Base-by-base conservation (phyloP, 2,888 invertebrate genomes). In the Sphaerolaimus hirsutus region DNA sequence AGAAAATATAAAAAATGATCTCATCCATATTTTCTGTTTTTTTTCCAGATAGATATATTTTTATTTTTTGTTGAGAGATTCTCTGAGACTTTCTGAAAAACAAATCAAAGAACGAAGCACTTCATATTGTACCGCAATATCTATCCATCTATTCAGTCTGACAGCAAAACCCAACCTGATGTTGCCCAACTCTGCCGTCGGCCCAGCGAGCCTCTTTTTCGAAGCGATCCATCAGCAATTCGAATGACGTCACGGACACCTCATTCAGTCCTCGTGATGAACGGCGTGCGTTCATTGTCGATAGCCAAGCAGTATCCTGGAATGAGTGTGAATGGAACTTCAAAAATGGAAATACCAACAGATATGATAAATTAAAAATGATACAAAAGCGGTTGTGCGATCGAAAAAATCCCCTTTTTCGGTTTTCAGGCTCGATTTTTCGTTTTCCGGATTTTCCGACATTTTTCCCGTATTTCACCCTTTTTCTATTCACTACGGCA, bases 201-300 rank as follows among this genome's bases (percentile, higher is more conserved):
- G 84, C 83, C 64, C 89, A 89, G 64, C 83, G 84, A 1, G 89
- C 89, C 64, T 91, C 91, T 65, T 97, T 97, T 62, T 97, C 93
- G 55, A 97, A 69, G 47, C 91, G 74, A 66, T 97, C 93, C 86
- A 97, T 91, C 1, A 93, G 68, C n/a, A 84, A 66, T 64, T 97
- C 93, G 62, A 97, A 75, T 0, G 78, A 79, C 60, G 86, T 83
- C 25, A 83, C 78, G 37, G 78, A 76, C n/a, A 93, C 78, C 0
- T 74, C 38, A 26, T 56, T 46, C 74, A 71, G 43, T 12, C 25
- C 17, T 2, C 12, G 5, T 4, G 2, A 17, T n/a, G 21, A 40
- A 10, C 93, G 72, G 54, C 76, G 74, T 55, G 81, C 79, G 64
- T 97, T 93, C 53, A 87, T 77, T 46, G 83, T 73, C 32, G 76